Percentiles rank a stretch among this genome's conserved stretches.
phyloP scores from a whole-genome alignment of 2,888 invertebrate species.

The Drosophila pseudotakahashii region DNA sequence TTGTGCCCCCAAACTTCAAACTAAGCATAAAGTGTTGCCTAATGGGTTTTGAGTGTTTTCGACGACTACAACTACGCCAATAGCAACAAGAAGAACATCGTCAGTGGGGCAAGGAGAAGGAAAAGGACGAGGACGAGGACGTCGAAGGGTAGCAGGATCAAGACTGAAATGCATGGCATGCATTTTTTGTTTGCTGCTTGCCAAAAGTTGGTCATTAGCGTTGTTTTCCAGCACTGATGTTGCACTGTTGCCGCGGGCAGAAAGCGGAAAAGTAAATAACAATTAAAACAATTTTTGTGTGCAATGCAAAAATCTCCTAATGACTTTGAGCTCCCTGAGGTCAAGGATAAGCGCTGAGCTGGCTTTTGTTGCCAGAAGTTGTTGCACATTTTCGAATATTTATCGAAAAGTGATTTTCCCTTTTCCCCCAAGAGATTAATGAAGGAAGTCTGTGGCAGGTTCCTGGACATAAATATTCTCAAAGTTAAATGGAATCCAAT shows the following conservation, averaged over 20 bases:
- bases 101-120: not conserved
- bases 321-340: conserved; percentile 62
- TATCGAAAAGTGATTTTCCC: conserved; percentile 44
- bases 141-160: conserved; percentile 24
- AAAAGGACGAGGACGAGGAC: not conserved
- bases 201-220: conserved; percentile 77
- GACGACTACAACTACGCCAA: conserved; percentile 65
- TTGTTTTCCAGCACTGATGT: conserved; percentile 51
- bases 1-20: conserved; percentile 74
- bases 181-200: conserved; percentile 50
- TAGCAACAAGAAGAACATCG: conserved; percentile 43
- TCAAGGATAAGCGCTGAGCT: conserved; percentile 62
- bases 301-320: conserved; percentile 66
- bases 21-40: conserved; percentile 82
- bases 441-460: not conserved
- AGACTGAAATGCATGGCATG: conserved; percentile 67
- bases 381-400: conserved; percentile 64
- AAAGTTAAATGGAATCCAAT: conserved; percentile 5
- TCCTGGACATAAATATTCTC: conserved; percentile 15
- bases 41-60: conserved; percentile 82
- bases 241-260: conserved; percentile 26
- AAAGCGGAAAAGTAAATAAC: conserved; percentile 64
- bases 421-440: conserved; percentile 30
- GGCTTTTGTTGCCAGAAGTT: conserved; percentile 49
- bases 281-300: conserved; percentile 70